Evolutionary conservation across 2,797 vertebrate species (phyloP), one percentile per base, ranked within the genome.

Genomic region (Neosilurus mollespiculum): DNA sequence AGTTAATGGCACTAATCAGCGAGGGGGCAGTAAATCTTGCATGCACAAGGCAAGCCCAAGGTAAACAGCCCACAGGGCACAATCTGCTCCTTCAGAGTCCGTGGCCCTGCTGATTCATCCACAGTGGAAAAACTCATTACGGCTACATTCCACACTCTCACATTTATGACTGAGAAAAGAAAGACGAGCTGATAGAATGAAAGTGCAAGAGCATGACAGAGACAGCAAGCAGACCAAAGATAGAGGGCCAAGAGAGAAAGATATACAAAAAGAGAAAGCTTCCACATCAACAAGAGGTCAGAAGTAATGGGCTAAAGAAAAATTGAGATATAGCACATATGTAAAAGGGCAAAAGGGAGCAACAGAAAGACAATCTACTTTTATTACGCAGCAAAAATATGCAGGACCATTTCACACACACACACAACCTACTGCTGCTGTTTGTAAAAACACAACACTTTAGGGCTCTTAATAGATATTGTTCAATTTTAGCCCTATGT

Each of bases 81-180:
- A 89, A 86, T 83, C 54, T 69, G 72, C 51, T 59, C 62, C 24
- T 43, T 54, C 37, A 12, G 59, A 83, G 73, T 80, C 72, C 20
- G 58, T 11, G 20, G 67, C 80, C 34, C 72, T 16, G 61, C 61
- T 86, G 87, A 89, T 90, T 88, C 83, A 87, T 89, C 83, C 69
- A 66, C 82, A 81, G 86, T 18, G 77, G 83, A 89, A 90, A 83
- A 90, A 87, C 80, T 87, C 88, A 89, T 89, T 89, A 86, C 71
- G 16, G 37, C 66, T 82, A 85, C 82, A 87, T 85, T 86, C 69
- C 64, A 78, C 81, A 72, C 80, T 78, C 67, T 61, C 82, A 71
- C 76, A 86, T 86, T 86, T 81, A 87, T 87, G 81, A 79, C 72
- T 10, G 65, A 37, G 22, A 18, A 34, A 20, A 61, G 49, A 51